These are phyloP conservation scores for Leptopilina clavipes DNA, from an alignment of 1,140 invertebrate species.

Conservation along the genomic window DNA sequence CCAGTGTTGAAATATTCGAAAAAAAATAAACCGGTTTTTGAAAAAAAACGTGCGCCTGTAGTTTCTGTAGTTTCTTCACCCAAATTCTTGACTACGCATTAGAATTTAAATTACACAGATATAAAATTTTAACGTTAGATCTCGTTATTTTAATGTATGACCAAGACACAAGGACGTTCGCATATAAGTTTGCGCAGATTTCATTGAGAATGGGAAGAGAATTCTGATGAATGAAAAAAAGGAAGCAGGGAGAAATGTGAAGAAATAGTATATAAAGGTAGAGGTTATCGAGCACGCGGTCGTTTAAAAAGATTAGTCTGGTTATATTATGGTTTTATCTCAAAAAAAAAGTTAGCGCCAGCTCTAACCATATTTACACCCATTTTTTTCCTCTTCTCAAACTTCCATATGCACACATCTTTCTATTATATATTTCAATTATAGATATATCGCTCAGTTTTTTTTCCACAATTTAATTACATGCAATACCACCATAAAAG, in stretches of 20 bases:
- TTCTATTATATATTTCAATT: constrained; percentile 8
- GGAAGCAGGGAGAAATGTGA: constrained; percentile 8
- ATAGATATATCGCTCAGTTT: not conserved
- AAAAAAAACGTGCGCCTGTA: not conserved
- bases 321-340: constrained; percentile 21
- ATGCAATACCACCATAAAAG: not conserved
- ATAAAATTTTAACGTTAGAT: constrained; percentile 4
- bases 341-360: constrained; percentile 18
- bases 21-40: constrained; percentile 14
- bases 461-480: not conserved
- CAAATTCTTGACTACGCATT: constrained; percentile 6
- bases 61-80: constrained; percentile 30
- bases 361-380: constrained; percentile 13
- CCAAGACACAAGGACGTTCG: not conserved
- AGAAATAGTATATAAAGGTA: constrained; percentile 24
- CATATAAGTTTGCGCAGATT: not conserved
- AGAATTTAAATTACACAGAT: not conserved
- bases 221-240: constrained; percentile 9
- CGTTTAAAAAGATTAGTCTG: constrained; percentile 14
- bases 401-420: not conserved
- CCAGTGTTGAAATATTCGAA: not conserved
- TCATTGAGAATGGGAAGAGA: constrained; percentile 14
- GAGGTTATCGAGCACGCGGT: constrained; percentile 29
- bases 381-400: not conserved
- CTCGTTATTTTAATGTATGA: constrained; percentile 2